Evolutionary conservation across 2,888 invertebrate genomes (phyloP).

Genomic region (Stenolophus ochropezus): DNA sequence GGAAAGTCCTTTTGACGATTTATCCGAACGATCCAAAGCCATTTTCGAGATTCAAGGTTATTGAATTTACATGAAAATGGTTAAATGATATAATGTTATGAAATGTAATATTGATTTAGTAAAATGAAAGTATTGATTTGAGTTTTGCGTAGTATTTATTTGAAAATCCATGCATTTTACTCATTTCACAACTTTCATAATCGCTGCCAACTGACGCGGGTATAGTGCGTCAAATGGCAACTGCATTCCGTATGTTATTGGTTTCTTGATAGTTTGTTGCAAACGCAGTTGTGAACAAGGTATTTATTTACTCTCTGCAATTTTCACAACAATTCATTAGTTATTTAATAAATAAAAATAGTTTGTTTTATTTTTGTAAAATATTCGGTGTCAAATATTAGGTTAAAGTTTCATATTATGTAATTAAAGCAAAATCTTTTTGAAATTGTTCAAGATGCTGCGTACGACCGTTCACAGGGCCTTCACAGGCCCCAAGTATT

Average conservation of each 20-base stretch:
- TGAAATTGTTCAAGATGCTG: slow-evolving; percentile 78
- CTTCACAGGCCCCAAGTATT: slow-evolving; percentile 71
- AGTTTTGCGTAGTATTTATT: not conserved
- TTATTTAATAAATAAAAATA: not conserved
- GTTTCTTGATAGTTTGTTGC: slow-evolving; percentile 41
- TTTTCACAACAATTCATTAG: not conserved
- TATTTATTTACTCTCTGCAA: slow-evolving; percentile 1
- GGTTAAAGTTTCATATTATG: slow-evolving; percentile 54
- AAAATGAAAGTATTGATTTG: not conserved
- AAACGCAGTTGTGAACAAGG: slow-evolving; percentile 55
- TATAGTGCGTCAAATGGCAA: slow-evolving; percentile 40
- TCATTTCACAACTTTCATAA: not conserved
- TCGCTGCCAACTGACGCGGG: not conserved
- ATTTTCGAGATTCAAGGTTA: no score
- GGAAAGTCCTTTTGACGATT: no score
- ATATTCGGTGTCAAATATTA: slow-evolving; percentile 13
- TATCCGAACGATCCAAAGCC: no score
- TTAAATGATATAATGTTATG: no score
- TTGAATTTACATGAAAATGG: no score
- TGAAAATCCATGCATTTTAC: not conserved
- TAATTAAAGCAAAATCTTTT: slow-evolving; percentile 57
- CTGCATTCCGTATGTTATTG: slow-evolving; percentile 56
- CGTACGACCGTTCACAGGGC: slow-evolving; percentile 84
- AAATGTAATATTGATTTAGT: no score
- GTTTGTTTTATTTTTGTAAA: not conserved